These are phyloP conservation scores for Alca torda DNA, from an alignment of 2,797 vertebrate genomes.

Conservation along the genomic window DNA sequence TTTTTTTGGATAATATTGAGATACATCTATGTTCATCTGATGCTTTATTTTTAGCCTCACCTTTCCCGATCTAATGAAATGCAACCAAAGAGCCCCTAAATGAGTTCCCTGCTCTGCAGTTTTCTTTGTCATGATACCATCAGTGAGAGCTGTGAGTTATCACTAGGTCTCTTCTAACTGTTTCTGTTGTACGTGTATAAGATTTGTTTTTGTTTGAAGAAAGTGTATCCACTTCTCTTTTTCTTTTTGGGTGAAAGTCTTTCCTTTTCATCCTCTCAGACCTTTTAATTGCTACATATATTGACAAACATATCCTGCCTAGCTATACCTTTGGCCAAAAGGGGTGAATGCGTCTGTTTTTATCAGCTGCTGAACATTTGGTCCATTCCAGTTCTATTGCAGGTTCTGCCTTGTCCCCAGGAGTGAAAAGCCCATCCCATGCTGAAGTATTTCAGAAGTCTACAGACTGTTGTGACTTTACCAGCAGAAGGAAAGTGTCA, in stretches of 20 bases:
- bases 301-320: background rate
- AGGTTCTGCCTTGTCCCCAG: background rate
- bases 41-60: background rate
- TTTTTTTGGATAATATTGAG: slow-evolving; percentile 18
- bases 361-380: background rate
- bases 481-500: background rate
- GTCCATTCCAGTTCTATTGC: background rate
- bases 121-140: background rate
- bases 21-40: background rate
- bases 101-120: background rate
- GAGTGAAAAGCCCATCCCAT: background rate
- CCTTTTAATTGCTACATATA: background rate
- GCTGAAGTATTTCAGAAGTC: background rate
- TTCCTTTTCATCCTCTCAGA: background rate
- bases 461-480: background rate
- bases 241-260: background rate
- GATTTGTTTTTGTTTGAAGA: background rate
- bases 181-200: background rate
- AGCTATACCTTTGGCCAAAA: background rate
- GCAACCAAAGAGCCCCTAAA: background rate
- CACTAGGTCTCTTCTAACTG: background rate
- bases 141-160: background rate
- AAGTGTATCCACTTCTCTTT: background rate
- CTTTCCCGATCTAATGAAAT: slow-evolving; percentile 8
- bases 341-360: background rate